A percentile compares a stretch with the other conserved stretches of the same genome.
These are phyloP conservation scores for Enteromius argenteus DNA, from an alignment of 2,797 vertebrate genomes.

Conservation along the genomic window DNA sequence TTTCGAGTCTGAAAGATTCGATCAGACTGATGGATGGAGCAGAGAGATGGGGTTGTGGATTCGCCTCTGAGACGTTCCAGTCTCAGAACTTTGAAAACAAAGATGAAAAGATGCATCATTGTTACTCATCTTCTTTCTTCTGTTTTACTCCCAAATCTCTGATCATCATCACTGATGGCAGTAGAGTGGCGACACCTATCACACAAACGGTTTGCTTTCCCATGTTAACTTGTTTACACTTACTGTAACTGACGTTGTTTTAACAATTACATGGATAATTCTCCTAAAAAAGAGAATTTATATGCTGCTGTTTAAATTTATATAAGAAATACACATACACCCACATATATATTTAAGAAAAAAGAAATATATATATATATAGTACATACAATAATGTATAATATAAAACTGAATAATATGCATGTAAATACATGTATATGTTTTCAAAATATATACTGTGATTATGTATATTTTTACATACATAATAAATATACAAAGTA, in stretches of 20 bases:
- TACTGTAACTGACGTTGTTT: not conserved
- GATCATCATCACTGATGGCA: conserved; percentile 4
- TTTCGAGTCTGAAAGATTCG: conserved; percentile 57
- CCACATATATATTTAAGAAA: no score
- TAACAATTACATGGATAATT: not conserved
- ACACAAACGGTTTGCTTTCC: not conserved
- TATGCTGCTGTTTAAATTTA: no score
- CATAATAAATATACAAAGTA: no score
- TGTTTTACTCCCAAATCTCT: conserved; percentile 34
- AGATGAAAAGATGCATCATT: conserved; percentile 50
- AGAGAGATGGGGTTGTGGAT: conserved; percentile 26
- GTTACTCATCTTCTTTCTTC: conserved; percentile 23
- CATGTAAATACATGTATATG: no score
- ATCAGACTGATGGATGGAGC: conserved; percentile 44
- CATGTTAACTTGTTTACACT: conserved; percentile 4
- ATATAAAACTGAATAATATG: no score
- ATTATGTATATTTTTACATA: no score
- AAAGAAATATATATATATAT: no score
- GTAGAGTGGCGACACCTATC: not conserved
- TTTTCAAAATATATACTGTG: no score
- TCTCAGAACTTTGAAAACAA: conserved; percentile 35
- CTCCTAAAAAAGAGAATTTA: not conserved
- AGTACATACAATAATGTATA: no score
- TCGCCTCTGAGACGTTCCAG: conserved; percentile 31
- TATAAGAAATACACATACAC: no score